These are phyloP conservation scores for Rhinichthys klamathensis DNA, from an alignment of 2,113 vertebrate species.

Conservation along the genomic window DNA sequence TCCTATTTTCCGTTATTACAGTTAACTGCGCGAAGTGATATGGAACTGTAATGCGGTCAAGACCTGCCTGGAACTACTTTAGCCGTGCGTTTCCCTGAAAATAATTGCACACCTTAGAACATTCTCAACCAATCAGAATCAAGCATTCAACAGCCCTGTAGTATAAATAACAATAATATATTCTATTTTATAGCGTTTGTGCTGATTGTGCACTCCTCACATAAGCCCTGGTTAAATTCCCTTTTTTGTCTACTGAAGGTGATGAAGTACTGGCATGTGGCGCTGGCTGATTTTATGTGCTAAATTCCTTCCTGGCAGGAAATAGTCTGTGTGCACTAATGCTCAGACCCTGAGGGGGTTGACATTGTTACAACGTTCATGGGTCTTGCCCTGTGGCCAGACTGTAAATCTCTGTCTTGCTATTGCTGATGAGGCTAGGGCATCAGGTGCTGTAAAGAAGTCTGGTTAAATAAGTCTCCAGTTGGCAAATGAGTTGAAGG, in stretches of 20 bases:
- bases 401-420: conserved; percentile 44
- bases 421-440: conserved; percentile 58
- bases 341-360: conserved; percentile 62
- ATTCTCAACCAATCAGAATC: too few relatives aligned
- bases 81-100: too few relatives aligned
- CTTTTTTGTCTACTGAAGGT: conserved; percentile 50
- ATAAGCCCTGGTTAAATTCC: conserved; percentile 32
- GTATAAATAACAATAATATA: too few relatives aligned
- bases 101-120: too few relatives aligned
- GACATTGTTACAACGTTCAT: conserved; percentile 61
- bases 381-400: conserved; percentile 43
- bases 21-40: too few relatives aligned
- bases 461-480: conserved; percentile 17
- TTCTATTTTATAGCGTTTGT: too few relatives aligned
- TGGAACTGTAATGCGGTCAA: too few relatives aligned
- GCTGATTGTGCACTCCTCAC: neutral
- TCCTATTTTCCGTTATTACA: too few relatives aligned
- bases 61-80: too few relatives aligned
- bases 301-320: conserved; percentile 76
- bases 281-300: conserved; percentile 62
- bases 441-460: conserved; percentile 53
- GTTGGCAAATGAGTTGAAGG: conserved; percentile 34
- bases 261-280: conserved; percentile 64
- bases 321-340: conserved; percentile 62
- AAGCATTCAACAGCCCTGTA: too few relatives aligned